phyloP scores from a whole-genome alignment of 2,113 vertebrate species.

The Genyomyrus donnyi region DNA sequence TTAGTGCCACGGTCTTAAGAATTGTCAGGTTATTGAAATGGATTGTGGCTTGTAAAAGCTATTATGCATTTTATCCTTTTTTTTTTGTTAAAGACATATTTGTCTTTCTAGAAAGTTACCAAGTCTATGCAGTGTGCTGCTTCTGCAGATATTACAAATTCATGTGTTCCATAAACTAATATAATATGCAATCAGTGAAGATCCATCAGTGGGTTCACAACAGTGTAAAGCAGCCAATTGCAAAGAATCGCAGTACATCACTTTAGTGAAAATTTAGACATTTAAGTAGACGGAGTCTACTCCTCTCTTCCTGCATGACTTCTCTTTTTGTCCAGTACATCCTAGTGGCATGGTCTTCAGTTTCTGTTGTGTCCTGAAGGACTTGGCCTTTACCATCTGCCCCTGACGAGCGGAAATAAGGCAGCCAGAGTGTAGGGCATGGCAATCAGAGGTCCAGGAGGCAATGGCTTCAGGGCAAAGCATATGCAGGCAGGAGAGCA shows the following conservation, averaged over 20 bases:
- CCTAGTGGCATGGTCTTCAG: not conserved
- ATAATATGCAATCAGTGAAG: not conserved
- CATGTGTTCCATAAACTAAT: not conserved
- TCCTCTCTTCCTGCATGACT: not conserved
- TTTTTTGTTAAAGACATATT: not conserved
- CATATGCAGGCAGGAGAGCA: conserved; percentile 19
- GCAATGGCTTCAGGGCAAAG: conserved; percentile 19
- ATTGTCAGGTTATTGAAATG: not conserved
- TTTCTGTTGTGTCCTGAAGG: not conserved
- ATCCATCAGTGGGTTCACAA: not conserved
- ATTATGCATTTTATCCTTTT: not conserved
- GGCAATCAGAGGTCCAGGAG: conserved; percentile 4
- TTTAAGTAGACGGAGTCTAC: not conserved
- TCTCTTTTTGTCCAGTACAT: not conserved
- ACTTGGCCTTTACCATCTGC: conserved; percentile 6
- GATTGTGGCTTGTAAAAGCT: not conserved
- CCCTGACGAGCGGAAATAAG: not conserved
- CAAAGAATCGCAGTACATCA: not conserved
- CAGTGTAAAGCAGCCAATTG: not conserved
- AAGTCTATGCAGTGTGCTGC: not conserved
- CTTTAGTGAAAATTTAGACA: not conserved
- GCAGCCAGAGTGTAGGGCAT: not conserved
- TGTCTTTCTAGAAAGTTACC: not conserved
- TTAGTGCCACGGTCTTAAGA: not conserved
- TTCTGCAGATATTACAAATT: not conserved